phyloP scores from a whole-genome alignment of 2,113 vertebrate species.

The Vireo altiloquus region DNA sequence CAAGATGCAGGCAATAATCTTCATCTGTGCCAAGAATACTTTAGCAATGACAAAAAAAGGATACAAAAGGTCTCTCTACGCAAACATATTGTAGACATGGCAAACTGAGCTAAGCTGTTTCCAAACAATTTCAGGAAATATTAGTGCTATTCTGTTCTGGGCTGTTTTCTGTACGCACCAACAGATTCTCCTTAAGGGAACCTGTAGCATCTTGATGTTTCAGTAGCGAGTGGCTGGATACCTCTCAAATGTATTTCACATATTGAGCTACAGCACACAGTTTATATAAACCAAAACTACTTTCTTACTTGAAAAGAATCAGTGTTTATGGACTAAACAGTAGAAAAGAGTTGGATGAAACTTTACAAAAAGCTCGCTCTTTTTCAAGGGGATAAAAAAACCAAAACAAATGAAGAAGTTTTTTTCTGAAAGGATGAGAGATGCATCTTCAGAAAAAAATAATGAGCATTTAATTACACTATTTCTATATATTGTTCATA shows the following conservation, averaged over 20 bases:
- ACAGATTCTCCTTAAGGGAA: background rate
- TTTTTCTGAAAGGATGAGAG: background rate
- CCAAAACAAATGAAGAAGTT: background rate
- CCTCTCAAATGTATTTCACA: background rate
- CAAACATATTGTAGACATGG: background rate
- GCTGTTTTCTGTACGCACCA: background rate
- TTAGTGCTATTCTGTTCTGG: background rate
- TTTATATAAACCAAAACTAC: background rate
- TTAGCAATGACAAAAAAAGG: background rate
- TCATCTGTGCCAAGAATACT: background rate
- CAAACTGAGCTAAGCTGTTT: background rate
- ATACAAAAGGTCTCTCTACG: background rate
- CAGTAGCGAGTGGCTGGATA: background rate
- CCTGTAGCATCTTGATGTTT: background rate
- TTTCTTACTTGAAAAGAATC: background rate
- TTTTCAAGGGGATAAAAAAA: background rate
- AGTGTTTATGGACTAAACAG: background rate
- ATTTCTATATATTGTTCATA: background rate
- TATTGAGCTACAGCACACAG: background rate
- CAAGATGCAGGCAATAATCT: background rate
- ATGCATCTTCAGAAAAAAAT: background rate
- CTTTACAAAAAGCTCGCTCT: fast-evolving
- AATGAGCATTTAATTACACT: background rate
- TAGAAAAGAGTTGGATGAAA: background rate
- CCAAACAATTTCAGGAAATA: background rate